Evolutionary conservation across 2,113 vertebrate genomes (phyloP).

Genomic region (Zosterops japonicus): DNA sequence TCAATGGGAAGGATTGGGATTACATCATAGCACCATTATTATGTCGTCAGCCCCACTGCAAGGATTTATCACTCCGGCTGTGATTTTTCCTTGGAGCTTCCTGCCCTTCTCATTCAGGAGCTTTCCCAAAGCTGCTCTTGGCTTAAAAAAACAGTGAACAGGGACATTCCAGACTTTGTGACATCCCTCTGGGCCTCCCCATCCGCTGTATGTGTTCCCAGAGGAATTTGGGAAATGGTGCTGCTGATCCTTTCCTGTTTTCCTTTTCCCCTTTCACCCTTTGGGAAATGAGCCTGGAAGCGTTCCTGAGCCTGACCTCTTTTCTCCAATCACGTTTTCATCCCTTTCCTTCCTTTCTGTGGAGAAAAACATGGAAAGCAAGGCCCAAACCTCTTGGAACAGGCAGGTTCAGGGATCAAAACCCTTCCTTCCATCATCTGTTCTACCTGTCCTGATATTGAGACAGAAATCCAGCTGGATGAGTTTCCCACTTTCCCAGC

Average conservation of each 20-base stretch:
- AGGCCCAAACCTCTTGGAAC: not conserved
- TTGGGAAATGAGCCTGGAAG: not conserved
- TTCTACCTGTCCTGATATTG: accelerated
- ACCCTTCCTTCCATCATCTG: not conserved
- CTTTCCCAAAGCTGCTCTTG: not conserved
- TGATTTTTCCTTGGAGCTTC: not conserved
- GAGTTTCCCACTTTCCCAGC: not conserved
- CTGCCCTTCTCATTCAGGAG: not conserved
- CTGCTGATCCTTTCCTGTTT: not conserved
- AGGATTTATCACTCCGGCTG: not conserved
- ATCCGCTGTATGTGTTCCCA: not conserved
- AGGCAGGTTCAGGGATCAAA: not conserved
- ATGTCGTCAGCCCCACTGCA: not conserved
- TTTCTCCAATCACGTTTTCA: not conserved
- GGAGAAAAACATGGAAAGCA: not conserved
- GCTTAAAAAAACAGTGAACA: not conserved
- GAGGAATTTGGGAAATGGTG: accelerated
- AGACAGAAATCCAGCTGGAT: not conserved
- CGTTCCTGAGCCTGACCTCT: not conserved
- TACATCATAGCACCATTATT: conserved; percentile 23
- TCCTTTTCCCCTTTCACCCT: not conserved
- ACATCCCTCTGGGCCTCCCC: not conserved
- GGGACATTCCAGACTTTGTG: not conserved
- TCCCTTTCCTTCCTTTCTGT: accelerated
- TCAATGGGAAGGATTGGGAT: conserved; percentile 9